Percentiles rank a stretch among this genome's conserved stretches.
Evolutionary conservation across 2,797 vertebrate species (phyloP).

Genomic region (Myotis vivesi): DNA sequence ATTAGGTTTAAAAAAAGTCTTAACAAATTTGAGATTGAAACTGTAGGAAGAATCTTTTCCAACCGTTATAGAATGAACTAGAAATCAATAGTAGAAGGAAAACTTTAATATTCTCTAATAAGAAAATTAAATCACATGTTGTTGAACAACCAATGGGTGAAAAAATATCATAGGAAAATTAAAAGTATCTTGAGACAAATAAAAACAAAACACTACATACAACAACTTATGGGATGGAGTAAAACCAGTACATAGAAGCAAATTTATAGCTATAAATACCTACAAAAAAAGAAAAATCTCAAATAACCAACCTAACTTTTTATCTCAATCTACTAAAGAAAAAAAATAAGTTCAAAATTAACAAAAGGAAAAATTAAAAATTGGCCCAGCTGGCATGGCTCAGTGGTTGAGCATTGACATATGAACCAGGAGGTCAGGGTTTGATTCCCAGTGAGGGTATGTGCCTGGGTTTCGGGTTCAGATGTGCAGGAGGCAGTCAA

Average conservation of each 20-base stretch:
- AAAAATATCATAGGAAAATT: not conserved
- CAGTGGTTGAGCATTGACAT: too few relatives aligned
- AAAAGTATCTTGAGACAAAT: not conserved
- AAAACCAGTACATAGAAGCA: not conserved
- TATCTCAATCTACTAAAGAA: not conserved
- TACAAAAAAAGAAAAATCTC: not conserved
- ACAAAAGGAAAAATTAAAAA: not conserved
- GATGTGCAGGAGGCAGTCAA: too few relatives aligned
- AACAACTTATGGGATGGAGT: not conserved
- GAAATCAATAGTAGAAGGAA: not conserved
- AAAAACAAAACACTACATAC: not conserved
- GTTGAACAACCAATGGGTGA: not conserved
- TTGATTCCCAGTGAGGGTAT: too few relatives aligned
- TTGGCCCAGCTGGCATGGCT: too few relatives aligned
- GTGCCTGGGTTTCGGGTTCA: too few relatives aligned
- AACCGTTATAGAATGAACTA: not conserved
- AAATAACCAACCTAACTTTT: not conserved
- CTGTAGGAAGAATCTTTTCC: not conserved
- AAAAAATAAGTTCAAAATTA: not conserved
- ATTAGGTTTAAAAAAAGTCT: not conserved
- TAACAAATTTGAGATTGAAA: not conserved
- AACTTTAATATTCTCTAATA: not conserved
- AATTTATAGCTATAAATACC: not conserved
- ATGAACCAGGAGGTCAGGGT: too few relatives aligned
- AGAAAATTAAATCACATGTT: not conserved